Evolutionary conservation across 1,140 invertebrate genomes (phyloP).

Genomic region (Lasioglossum albipes): DNA sequence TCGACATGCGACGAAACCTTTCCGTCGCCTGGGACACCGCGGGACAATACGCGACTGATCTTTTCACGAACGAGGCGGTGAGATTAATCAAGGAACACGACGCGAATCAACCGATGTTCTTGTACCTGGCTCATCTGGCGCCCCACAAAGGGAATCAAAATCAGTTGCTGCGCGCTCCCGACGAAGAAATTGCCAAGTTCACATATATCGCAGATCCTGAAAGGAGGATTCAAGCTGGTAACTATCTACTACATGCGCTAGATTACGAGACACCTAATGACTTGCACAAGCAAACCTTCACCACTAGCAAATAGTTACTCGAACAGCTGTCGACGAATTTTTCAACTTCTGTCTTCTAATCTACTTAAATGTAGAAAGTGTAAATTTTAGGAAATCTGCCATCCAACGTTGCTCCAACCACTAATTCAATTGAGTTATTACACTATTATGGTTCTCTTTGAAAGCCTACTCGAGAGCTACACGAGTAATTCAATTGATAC

Average conservation of each 20-base stretch:
- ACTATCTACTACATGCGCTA: constrained; percentile 35
- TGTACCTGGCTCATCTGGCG: constrained; percentile 90
- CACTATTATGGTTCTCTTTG: no score
- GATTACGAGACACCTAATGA: not conserved
- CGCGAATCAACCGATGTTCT: constrained; percentile 84
- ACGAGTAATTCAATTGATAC: no score
- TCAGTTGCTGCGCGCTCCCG: constrained; percentile 88
- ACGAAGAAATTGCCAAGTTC: constrained; percentile 87
- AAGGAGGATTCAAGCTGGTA: constrained; percentile 89
- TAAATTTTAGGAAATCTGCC: no score
- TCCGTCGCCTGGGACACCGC: constrained; percentile 81
- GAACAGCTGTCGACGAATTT: no score
- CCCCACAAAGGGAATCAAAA: constrained; percentile 87
- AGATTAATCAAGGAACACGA: constrained; percentile 85
- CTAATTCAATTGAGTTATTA: no score
- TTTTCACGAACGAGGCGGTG: constrained; percentile 88
- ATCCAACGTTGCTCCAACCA: no score
- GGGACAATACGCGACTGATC: constrained; percentile 88
- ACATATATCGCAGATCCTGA: constrained; percentile 86
- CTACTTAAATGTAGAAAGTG: no score
- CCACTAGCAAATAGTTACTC: no score
- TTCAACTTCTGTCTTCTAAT: no score
- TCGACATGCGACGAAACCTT: constrained; percentile 86
- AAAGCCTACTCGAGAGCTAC: no score
- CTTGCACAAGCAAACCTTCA: not conserved